Evolutionary conservation across 92 coral and sea anemone species (phyloP).

Genomic region (Anthopleura xanthogrammica): DNA sequence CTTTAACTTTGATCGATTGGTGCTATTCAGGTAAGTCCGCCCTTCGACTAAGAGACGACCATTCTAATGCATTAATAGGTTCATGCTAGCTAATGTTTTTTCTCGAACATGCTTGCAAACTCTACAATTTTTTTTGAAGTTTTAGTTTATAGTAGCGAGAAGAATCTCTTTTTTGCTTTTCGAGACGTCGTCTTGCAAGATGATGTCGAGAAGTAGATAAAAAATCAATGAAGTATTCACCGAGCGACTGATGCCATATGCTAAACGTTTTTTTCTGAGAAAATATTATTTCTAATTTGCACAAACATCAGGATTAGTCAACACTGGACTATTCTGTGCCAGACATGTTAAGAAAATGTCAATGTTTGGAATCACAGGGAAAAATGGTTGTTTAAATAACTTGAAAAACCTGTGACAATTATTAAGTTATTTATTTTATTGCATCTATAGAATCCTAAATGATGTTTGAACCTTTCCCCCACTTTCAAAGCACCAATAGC

Average conservation of each 20-base stretch:
- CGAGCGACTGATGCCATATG: background rate
- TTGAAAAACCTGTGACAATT: too few species aligned
- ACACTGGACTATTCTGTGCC: background rate
- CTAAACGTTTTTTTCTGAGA: background rate
- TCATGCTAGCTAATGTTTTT: background rate
- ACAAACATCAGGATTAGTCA: background rate
- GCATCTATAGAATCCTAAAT: too few species aligned
- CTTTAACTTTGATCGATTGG: background rate
- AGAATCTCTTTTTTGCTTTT: background rate
- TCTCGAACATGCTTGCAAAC: background rate
- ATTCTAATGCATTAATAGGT: background rate
- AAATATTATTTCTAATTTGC: background rate
- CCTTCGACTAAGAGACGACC: background rate
- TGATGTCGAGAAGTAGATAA: background rate
- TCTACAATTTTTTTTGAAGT: background rate
- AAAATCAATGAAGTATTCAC: background rate
- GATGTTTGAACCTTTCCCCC: too few species aligned
- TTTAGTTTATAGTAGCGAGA: background rate
- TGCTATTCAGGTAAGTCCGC: slow-evolving; percentile 9
- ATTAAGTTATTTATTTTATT: background rate
- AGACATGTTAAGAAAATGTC: background rate
- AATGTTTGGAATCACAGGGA: too few species aligned
- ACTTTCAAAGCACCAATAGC: too few species aligned
- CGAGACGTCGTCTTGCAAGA: background rate
- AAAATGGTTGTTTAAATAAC: too few species aligned